Base-by-base conservation (phyloP, 2,797 vertebrate species). In the Mus minutoides region DNA sequence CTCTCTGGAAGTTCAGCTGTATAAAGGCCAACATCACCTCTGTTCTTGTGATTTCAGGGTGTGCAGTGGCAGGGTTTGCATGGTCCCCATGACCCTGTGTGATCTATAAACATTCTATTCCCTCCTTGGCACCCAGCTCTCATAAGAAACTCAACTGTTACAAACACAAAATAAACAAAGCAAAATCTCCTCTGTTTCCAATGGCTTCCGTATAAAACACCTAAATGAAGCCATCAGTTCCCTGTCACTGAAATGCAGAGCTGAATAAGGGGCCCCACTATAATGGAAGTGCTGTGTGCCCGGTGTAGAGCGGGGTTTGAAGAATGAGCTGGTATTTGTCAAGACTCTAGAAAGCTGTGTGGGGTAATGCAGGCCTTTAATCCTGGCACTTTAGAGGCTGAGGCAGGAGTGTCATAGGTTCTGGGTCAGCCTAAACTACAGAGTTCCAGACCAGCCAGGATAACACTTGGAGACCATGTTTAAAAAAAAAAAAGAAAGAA, bases 101-200 rank as follows among this genome's bases (percentile, higher is more conserved):
- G 29, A n/a, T 6, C 54, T 0, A 0, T 19, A 21, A 64, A 4
- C 16, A 16, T 6, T 14, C 6, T 14, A 6, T 31, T 58, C 31
- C 29, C 34, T n/a, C 21, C 11, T 62, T 10, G 1, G 37, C 58
- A 75, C n/a, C 52, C 11, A 60, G 29, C 14, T 13, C 21, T 73
- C 37, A 7, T 11, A 52, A 49, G 31, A 82, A 76, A 75, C 12
- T 4, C 3, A 9, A 7, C 6, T 7, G 40, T 24, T 24, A 21
- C 19, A 52, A 49, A 91, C 77, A 52, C 54, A 24, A 49, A 60
- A 8, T 1, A 31, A 22, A n/a, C 29, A 29, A 29, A 43, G 34
- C 6, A 77, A 88, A 40, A 31, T 4, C 13, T 5, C 22, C 29
- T 69, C 46, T 77, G 37, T 46, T 37, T 19, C 16, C 54, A 14